Evolutionary conservation across 2,888 invertebrate genomes (phyloP), one percentile per base, ranked within the genome.

Genomic region (Folsomia candida): DNA sequence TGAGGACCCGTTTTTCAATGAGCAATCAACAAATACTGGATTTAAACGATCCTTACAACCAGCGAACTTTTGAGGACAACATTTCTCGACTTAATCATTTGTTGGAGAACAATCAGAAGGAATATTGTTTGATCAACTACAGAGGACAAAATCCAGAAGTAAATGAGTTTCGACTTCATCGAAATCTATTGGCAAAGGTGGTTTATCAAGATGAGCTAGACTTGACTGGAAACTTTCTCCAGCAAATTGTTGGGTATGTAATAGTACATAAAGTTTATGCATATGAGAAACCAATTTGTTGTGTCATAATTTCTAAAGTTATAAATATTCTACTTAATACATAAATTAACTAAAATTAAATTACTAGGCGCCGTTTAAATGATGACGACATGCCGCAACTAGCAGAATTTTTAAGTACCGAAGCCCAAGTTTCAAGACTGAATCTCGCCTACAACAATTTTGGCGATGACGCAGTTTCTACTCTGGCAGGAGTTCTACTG

Each of bases 391-490:
- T 79, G 1, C 29, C 60, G 0, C 29, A 61, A 20, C 72, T 79
- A 20, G 64, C 68, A 26, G 72, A 69, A 22, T 72, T 65, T 27
- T 47, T 66, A 4, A 57, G 75, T 11, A 57, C 54, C 14, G 75
- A 78, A n/a, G 18, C 22, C 24, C 20, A 29, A 65, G 27, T 71
- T 77, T 3, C 66, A 67, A 28, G 72, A 71, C n/a, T 79, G 27
- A 77, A 78, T 69, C 71, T 79, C 20, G 75, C 78, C 1, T 79
- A 79, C 69, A 79, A 79, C 68, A 62, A 77, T 29, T 76, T 79
- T 67, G 69, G 69, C 11, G 78, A 79, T 57, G 72, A 70, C 26
- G 78, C 76, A 26, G 51, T 75, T 2, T 27, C 37, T 14, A 3
- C 29, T n/a, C 65, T 79, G 4, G 71, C 76, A 22, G 59, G 70